These are phyloP conservation scores for Sinohyriopsis cumingii DNA, from an alignment of 2,888 invertebrate genomes.

Conservation along the genomic window DNA sequence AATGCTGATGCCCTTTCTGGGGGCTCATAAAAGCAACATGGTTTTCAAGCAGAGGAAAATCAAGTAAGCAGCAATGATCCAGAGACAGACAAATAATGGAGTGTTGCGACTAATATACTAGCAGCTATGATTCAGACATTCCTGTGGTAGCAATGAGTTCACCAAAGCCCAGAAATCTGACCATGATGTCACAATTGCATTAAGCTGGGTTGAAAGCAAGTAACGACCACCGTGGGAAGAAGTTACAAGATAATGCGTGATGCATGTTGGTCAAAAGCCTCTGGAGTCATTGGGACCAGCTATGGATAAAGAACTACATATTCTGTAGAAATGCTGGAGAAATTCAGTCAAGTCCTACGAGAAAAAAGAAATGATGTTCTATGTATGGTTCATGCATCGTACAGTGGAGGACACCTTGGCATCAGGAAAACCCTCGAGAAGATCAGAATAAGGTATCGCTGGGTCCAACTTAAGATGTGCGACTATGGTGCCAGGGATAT, in stretches of 20 bases:
- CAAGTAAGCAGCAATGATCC: too few species aligned
- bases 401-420: slow-evolving; percentile 11
- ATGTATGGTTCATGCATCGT: slow-evolving; percentile 8
- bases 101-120: not conserved
- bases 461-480: slow-evolving; percentile 14
- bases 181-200: slow-evolving; percentile 3
- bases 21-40: slow-evolving; percentile 9
- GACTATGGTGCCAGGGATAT: slow-evolving; percentile 4
- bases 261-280: slow-evolving; percentile 7
- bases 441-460: slow-evolving; percentile 9
- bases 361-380: slow-evolving; percentile 5
- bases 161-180: slow-evolving; percentile 6
- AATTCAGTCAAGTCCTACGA: slow-evolving; percentile 7
- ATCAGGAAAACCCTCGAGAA: slow-evolving; percentile 11
- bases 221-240: slow-evolving; percentile 1
- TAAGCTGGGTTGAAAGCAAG: slow-evolving; percentile 4
- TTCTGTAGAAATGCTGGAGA: too few species aligned
- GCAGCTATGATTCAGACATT: not conserved
- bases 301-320: not conserved
- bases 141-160: not conserved
- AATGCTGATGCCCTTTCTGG: slow-evolving; percentile 34
- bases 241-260: slow-evolving; percentile 1
- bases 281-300: slow-evolving; percentile 5
- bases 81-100: not conserved
- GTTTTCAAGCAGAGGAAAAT: not conserved